These are phyloP conservation scores for Clarias platycephalus DNA, from an alignment of 2,797 vertebrate genomes.

Conservation along the genomic window DNA sequence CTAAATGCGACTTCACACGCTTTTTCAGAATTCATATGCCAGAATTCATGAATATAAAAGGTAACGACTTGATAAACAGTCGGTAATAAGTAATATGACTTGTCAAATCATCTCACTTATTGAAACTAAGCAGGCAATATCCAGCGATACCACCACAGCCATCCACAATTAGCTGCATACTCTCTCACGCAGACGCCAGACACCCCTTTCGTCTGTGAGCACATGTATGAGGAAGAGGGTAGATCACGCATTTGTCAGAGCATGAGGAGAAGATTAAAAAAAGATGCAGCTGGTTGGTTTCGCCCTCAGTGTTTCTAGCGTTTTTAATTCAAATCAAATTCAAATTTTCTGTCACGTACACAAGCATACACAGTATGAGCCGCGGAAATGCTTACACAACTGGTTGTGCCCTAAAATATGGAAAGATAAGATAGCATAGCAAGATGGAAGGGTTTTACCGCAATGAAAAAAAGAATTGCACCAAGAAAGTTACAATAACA, in stretches of 20 bases:
- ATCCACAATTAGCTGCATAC: background rate
- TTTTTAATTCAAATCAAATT: background rate
- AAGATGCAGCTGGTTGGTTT: background rate
- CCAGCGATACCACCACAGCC: background rate
- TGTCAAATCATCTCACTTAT: background rate
- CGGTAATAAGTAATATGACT: background rate
- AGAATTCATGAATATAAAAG: constrained; percentile 16
- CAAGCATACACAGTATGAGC: no score
- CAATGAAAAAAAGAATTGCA: no score
- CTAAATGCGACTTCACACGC: background rate
- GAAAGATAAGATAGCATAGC: no score
- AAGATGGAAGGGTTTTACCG: no score
- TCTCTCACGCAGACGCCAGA: background rate
- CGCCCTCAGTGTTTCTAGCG: background rate
- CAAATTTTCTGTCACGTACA: no score
- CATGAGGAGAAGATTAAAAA: background rate
- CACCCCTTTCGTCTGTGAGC: background rate
- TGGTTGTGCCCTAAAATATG: no score
- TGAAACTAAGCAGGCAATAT: background rate
- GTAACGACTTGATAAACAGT: background rate
- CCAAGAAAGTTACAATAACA: no score
- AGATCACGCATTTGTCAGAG: background rate
- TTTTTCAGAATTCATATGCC: constrained; percentile 23
- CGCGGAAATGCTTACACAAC: no score
- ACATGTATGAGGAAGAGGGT: background rate